These are phyloP conservation scores for Acanthisitta chloris DNA, from an alignment of 2,113 vertebrate species.

Conservation along the genomic window DNA sequence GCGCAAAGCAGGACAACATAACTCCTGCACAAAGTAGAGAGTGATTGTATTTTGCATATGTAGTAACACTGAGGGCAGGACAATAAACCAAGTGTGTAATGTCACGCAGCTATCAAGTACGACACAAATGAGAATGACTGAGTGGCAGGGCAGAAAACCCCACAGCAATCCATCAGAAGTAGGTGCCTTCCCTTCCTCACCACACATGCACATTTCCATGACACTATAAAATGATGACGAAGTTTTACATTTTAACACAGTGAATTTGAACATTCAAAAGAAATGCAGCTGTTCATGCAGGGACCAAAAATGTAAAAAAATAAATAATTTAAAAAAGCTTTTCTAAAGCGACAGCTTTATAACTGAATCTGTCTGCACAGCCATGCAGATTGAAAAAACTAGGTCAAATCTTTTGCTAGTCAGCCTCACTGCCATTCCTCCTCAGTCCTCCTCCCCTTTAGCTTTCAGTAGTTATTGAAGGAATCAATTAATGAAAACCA, in stretches of 20 bases:
- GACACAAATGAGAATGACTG: background rate
- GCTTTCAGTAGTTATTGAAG: constrained; percentile 5
- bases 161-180: background rate
- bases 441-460: background rate
- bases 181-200: background rate
- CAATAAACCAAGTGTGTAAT: background rate
- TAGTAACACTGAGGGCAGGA: background rate
- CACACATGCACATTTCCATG: background rate
- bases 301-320: background rate
- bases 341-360: background rate
- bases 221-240: background rate
- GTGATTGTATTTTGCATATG: background rate
- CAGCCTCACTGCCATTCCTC: background rate
- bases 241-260: background rate
- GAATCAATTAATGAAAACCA: background rate
- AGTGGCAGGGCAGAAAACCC: background rate
- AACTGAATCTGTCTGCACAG: constrained; percentile 14
- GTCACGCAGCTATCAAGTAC: background rate
- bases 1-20: background rate
- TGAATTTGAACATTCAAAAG: background rate
- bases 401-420: constrained; percentile 45
- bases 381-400: constrained; percentile 19
- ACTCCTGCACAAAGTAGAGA: background rate
- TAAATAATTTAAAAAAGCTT: background rate
- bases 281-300: background rate